A percentile compares a stretch with the other conserved stretches of the same genome.
These are phyloP conservation scores for Sisor rabdophorus DNA, from an alignment of 2,113 vertebrate species.

Conservation along the genomic window DNA sequence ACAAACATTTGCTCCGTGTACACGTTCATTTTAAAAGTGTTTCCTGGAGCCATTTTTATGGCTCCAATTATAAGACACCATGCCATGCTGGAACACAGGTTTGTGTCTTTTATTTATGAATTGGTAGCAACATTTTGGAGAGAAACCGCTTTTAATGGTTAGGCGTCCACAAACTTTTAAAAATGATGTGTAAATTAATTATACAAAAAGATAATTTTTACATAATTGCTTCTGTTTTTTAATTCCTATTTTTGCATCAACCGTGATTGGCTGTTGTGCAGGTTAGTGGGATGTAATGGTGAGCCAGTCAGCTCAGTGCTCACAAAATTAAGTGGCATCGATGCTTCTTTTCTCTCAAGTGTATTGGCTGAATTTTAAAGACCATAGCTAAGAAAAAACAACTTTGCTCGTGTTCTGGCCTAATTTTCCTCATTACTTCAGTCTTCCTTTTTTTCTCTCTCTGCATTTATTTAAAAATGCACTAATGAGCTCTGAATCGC, in stretches of 20 bases:
- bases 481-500: conserved; percentile 46
- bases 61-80: too few species aligned
- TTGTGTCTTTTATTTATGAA: too few species aligned
- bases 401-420: conserved; percentile 22
- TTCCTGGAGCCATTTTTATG: too few species aligned
- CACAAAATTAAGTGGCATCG: conserved; percentile 32
- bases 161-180: too few species aligned
- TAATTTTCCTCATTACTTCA: conserved; percentile 40
- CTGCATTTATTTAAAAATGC: neutral
- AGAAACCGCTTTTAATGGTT: too few species aligned
- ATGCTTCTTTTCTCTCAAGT: conserved; percentile 24
- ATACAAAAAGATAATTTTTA: too few species aligned
- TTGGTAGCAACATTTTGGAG: too few species aligned
- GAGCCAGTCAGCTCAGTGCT: conserved; percentile 22
- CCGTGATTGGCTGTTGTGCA: conserved; percentile 6
- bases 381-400: neutral
- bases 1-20: too few species aligned
- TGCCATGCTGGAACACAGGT: too few species aligned
- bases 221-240: neutral
- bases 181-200: too few species aligned
- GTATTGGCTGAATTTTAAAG: conserved; percentile 29
- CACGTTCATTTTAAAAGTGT: too few species aligned
- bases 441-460: neutral
- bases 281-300: conserved; percentile 5
- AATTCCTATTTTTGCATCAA: neutral